These are phyloP conservation scores for Tanypteryx hageni DNA, from an alignment of 2,888 invertebrate genomes.

Conservation along the genomic window DNA sequence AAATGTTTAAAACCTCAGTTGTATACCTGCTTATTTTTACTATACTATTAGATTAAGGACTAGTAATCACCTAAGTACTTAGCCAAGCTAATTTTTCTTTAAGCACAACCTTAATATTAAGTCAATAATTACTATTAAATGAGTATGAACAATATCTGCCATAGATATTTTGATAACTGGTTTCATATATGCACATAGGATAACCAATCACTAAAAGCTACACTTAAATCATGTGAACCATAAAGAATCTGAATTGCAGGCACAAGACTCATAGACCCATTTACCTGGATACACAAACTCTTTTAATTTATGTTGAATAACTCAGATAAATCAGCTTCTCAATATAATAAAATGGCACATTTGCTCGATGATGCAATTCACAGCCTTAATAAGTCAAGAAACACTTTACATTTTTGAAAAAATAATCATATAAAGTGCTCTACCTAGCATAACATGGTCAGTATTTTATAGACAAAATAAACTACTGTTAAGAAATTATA, in stretches of 20 bases:
- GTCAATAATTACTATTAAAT: neutral
- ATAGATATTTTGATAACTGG: neutral
- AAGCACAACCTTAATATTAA: neutral
- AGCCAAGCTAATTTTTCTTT: neutral
- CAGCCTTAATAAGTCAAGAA: constrained; percentile 33
- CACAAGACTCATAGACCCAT: neutral
- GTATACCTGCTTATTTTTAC: neutral
- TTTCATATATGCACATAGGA: neutral
- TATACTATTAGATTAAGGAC: neutral
- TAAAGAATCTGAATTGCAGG: neutral
- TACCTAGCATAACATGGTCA: neutral
- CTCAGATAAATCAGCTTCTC: neutral
- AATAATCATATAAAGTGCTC: no score
- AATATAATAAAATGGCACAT: neutral
- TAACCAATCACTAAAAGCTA: neutral
- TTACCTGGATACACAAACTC: neutral
- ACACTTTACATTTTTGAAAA: neutral
- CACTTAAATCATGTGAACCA: neutral
- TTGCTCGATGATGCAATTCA: neutral
- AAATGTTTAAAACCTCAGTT: neutral
- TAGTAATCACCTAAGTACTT: neutral
- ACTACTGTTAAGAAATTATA: neutral
- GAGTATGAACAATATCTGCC: neutral
- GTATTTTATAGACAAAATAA: neutral
- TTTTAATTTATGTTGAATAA: neutral